Base-by-base conservation (phyloP, 2,113 vertebrate genomes). In the Centrocercus urophasianus region DNA sequence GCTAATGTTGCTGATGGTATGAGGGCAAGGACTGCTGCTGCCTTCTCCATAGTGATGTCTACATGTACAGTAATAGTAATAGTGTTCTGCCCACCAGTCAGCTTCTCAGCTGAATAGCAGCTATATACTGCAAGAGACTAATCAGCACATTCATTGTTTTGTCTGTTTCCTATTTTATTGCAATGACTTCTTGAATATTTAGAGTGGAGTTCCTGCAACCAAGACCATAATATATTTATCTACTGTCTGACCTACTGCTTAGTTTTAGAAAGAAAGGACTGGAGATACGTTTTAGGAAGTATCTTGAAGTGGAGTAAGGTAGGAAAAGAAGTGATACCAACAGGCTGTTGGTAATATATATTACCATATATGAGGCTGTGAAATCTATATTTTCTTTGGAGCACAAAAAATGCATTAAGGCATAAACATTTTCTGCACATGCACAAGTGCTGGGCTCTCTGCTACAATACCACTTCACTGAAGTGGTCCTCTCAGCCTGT, bases 381-480 rank as follows among this genome's bases (percentile, higher is more conserved):
- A 63, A 82, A 82, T 18, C 4, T 43, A 21, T 72, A 54, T 87
- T 87, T 87, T 60, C 56, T 91, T 70, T 76, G 27, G 66, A 84
- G 77, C 66, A 45, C 71, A 66, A 92, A 94, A 87, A 76, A 72
- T 45, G 34, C 74, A 48, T 76, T 76, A 82, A 72, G 77, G 59
- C 81, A 63, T 63, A 84, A 90, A 95, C 32, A 73, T 96, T 89
- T 89, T 83, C 81, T 76, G 86, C 61, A 47, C 65, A 64, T 82
- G 71, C 59, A 48, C 1, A 28, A 86, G 84, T 85, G 71, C 75
- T 59, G 0, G 0, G 77, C 86, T 92, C 2, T 0, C 71, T 65
- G 74, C 79, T 63, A 91, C 84, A 89, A 74, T 83, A 82, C 63
- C 88, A 94, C 95, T 95, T 78, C 88, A 95, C 5, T 95, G 83